These are phyloP conservation scores for Otis tarda DNA, from an alignment of 2,113 vertebrate species.

Conservation along the genomic window DNA sequence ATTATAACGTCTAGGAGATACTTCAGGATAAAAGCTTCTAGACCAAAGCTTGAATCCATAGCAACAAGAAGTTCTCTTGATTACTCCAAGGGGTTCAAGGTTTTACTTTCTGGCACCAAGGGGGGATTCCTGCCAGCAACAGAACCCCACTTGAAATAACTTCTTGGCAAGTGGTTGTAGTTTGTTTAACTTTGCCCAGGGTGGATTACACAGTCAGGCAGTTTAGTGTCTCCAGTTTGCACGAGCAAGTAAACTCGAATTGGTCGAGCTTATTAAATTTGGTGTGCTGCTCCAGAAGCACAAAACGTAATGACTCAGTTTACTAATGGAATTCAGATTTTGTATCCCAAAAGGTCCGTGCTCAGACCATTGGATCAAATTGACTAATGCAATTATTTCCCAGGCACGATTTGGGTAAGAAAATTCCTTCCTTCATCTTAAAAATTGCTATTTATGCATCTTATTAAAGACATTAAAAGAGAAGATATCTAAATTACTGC, in stretches of 20 bases:
- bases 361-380: background rate
- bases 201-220: background rate
- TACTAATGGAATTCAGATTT: background rate
- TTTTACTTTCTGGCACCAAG: background rate
- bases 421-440: background rate
- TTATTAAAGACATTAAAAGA: background rate
- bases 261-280: background rate
- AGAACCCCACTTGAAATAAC: background rate
- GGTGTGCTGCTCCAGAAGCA: background rate
- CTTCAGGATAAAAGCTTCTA: background rate
- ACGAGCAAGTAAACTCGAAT: background rate
- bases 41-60: background rate
- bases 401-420: background rate
- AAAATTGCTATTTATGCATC: background rate
- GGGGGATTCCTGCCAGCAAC: background rate
- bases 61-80: background rate
- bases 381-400: background rate
- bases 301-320: background rate
- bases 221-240: background rate
- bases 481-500: background rate
- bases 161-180: background rate
- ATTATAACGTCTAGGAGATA: background rate
- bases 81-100: background rate
- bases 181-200: background rate
- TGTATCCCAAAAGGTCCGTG: accelerated